phyloP scores from a whole-genome alignment of 2,888 invertebrate species.

The Erebia ligea region DNA sequence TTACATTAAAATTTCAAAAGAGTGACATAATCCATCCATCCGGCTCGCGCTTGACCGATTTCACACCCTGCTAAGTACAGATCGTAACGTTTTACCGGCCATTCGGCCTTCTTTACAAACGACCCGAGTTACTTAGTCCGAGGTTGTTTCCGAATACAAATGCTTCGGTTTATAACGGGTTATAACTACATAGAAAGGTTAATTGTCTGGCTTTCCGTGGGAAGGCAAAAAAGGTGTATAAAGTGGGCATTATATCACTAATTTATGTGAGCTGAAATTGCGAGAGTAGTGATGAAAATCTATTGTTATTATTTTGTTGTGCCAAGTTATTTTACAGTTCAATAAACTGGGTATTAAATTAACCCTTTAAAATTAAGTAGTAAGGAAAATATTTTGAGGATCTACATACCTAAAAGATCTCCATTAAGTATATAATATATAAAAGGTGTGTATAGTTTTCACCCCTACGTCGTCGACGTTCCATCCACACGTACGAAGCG shows the following conservation, averaged over 20 bases:
- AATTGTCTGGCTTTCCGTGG: slow-evolving; percentile 21
- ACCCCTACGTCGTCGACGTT: too few relatives aligned
- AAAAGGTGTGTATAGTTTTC: too few relatives aligned
- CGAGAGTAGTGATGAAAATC: not conserved
- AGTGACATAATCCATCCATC: slow-evolving; percentile 14
- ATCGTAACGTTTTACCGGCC: slow-evolving; percentile 62
- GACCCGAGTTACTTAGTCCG: slow-evolving; percentile 42
- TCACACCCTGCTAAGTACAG: slow-evolving; percentile 44
- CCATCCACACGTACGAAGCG: too few relatives aligned
- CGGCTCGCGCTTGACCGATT: slow-evolving; percentile 18
- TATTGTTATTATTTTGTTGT: not conserved
- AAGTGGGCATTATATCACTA: not conserved
- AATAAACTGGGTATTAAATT: too few relatives aligned
- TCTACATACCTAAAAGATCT: too few relatives aligned
- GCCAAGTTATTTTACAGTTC: too few relatives aligned
- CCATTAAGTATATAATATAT: too few relatives aligned
- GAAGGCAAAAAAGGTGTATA: not conserved
- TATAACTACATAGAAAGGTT: slow-evolving; percentile 30
- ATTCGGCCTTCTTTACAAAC: slow-evolving; percentile 51
- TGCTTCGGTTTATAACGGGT: slow-evolving; percentile 30
- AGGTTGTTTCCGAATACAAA: slow-evolving; percentile 35
- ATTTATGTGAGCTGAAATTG: not conserved
- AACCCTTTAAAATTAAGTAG: too few relatives aligned
- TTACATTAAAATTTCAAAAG: too few relatives aligned
- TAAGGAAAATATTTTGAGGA: too few relatives aligned